phyloP scores from a whole-genome alignment of 2,797 vertebrate species.

The Chelon labrosus region DNA sequence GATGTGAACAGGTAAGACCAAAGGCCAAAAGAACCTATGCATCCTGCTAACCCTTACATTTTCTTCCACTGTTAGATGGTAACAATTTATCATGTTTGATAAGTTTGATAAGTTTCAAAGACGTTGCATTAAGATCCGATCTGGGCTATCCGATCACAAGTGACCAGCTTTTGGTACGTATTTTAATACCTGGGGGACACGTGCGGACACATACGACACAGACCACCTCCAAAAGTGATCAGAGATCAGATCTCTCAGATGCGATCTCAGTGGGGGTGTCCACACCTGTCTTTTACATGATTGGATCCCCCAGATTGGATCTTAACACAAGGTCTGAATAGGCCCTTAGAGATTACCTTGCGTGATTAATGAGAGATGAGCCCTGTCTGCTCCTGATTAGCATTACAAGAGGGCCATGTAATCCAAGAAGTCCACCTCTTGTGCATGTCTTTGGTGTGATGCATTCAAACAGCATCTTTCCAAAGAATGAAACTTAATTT shows the following conservation, averaged over 20 bases:
- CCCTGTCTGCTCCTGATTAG: background rate
- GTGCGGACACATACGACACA: no score
- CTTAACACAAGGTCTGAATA: no score
- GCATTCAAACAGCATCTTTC: background rate
- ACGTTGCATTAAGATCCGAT: no score
- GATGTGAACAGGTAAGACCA: constrained; percentile 28
- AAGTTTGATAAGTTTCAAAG: background rate
- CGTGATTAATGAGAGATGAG: background rate
- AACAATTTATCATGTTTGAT: background rate
- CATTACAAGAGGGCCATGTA: background rate
- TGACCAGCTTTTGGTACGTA: no score
- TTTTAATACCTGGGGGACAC: no score
- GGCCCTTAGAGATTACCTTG: background rate
- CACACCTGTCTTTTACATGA: no score
- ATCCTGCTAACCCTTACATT: background rate
- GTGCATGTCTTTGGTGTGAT: background rate
- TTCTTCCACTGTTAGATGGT: background rate
- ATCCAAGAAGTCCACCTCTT: background rate
- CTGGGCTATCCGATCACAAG: no score
- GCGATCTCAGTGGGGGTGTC: no score
- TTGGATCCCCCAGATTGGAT: no score
- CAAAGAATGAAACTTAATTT: background rate
- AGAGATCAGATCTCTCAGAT: no score
- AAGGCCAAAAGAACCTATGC: constrained; percentile 6
- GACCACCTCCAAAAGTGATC: no score